Evolutionary conservation across 1,140 invertebrate genomes (phyloP), one percentile per base, ranked within the genome.

Genomic region (Drosophila cardini): DNA sequence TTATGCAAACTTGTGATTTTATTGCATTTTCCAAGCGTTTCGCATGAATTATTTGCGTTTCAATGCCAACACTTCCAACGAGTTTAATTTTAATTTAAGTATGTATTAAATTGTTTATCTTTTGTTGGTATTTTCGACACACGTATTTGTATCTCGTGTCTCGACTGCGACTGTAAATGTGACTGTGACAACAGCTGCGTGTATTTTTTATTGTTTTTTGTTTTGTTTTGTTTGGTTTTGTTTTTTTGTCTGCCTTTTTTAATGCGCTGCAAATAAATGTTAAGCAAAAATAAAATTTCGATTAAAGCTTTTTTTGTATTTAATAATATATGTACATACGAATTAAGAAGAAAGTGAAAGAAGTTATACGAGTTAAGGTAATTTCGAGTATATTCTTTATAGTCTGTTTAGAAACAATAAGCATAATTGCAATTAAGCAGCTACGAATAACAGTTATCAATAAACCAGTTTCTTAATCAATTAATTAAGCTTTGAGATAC

Each of bases 181-280:
- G 21, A 26, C 21, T 26, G 21, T 40, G 78, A 46, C 77, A 67
- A 72, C 67, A 70, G 73, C 60, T 76, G 72, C 56, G 63, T 45
- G 64, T 13, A 15, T 26, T 26, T 26, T 26, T 26, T 26, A 26
- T 26, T 26, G 42, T 13, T 46, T 42, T 72, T 63, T 67, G 21
- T 50, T 72, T 70, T 57, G 45, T 48, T 46, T 61, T 65, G 15
- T 55, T 53, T 77, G 62, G 62, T 57, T 62, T 42, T 42, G 50
- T 71, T n/a, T 56, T 50, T 50, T 58, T 70, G 57, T 38, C 34
- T 52, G 50, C 45, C 45, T 45, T 45, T 52, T 61, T 70, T 65
- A 75, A 75, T 76, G 63, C 71, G 67, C 80, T 82, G 80, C 75
- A 80, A 80, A 64, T 62, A 69, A 57, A 67, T 7, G 21, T 52